A percentile compares a stretch with the other conserved stretches of the same genome.
These are phyloP conservation scores for Mythimna impura DNA, from an alignment of 2,888 invertebrate species.

Conservation along the genomic window DNA sequence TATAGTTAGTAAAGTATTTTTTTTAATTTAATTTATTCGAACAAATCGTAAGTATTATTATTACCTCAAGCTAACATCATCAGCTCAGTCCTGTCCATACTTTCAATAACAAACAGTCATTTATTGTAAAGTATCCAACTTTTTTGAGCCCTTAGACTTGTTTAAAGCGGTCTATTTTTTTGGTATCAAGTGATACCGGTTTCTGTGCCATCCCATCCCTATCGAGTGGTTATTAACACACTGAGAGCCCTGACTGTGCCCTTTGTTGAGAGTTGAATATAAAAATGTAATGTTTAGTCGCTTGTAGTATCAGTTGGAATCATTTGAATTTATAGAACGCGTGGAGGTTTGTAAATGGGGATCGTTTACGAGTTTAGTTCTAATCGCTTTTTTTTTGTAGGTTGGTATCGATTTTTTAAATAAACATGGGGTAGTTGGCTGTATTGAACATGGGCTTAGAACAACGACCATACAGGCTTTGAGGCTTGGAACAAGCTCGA, in stretches of 20 bases:
- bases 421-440: not conserved
- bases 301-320: not conserved
- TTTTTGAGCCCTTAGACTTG: slow-evolving; percentile 55
- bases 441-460: not conserved
- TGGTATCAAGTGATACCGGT: slow-evolving; percentile 63
- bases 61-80: not conserved
- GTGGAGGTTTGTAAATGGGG: not conserved
- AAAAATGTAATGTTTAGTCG: slow-evolving; percentile 27
- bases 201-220: slow-evolving; percentile 55
- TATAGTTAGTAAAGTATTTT: too few relatives aligned
- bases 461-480: too few relatives aligned
- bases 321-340: slow-evolving; percentile 11
- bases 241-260: slow-evolving; percentile 34
- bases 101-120: slow-evolving; percentile 46
- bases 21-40: too few relatives aligned
- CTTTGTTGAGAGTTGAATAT: slow-evolving; percentile 46
- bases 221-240: slow-evolving; percentile 47
- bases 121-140: slow-evolving; percentile 53
- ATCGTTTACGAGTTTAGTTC: not conserved
- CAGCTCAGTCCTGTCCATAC: slow-evolving; percentile 9
- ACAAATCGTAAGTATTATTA: not conserved
- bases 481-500: too few relatives aligned
- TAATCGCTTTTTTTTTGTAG: not conserved
- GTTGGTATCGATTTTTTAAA: not conserved
- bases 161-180: slow-evolving; percentile 54